phyloP scores from a whole-genome alignment of 2,113 vertebrate genomes.

The Rallus limicola region DNA sequence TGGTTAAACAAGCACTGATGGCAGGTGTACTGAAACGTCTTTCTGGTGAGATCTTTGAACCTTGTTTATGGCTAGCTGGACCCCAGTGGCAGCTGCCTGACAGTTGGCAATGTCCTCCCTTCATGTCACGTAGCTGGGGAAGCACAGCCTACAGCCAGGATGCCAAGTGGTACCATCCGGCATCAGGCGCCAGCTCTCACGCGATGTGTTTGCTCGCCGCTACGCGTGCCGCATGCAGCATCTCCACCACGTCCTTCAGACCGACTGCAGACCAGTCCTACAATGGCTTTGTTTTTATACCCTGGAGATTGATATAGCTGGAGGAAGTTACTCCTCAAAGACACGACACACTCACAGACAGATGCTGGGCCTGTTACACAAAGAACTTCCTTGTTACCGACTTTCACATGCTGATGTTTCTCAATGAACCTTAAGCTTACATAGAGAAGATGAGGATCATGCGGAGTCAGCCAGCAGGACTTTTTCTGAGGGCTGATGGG shows the following conservation, averaged over 20 bases:
- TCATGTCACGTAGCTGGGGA: accelerated
- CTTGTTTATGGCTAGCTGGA: not conserved
- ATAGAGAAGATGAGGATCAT: not conserved
- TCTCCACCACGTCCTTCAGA: accelerated
- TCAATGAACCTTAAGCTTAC: not conserved
- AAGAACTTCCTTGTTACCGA: not conserved
- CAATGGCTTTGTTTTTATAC: not conserved
- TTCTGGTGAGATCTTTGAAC: conserved; percentile 13
- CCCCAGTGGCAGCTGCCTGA: not conserved
- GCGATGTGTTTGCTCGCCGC: accelerated
- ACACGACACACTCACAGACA: not conserved
- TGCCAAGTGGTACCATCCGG: accelerated
- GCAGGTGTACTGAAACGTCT: not conserved
- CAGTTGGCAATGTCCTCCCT: accelerated
- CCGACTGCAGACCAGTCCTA: not conserved
- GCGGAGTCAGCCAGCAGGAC: not conserved
- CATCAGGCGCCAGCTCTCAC: accelerated
- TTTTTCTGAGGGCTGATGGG: not conserved
- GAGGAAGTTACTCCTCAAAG: not conserved
- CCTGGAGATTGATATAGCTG: not conserved
- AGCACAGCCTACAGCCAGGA: not conserved
- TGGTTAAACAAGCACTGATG: not conserved
- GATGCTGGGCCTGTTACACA: not conserved
- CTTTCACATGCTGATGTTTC: not conserved
- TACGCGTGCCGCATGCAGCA: accelerated